These are phyloP conservation scores for Coelopa frigida DNA, from an alignment of 1,140 invertebrate species.

Conservation along the genomic window DNA sequence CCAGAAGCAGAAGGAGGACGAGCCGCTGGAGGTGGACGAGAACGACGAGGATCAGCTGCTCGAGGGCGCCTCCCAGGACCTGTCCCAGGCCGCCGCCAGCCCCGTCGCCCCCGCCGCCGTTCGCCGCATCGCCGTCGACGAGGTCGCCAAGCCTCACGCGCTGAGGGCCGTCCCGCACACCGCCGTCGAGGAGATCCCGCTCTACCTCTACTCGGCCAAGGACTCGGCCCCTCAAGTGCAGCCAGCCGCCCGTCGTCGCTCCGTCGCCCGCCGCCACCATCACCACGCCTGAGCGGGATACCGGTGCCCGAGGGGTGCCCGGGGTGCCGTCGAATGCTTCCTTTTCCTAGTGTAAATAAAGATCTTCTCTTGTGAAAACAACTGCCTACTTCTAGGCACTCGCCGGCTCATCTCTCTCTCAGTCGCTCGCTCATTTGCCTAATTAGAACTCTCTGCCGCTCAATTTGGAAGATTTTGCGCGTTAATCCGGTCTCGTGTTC, in stretches of 20 bases:
- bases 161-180: constrained; percentile 25
- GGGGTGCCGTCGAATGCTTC: no score
- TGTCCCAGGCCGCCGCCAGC: not conserved
- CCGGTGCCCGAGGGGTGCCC: no score
- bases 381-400: no score
- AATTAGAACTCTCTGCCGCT: no score
- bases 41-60: constrained; percentile 35
- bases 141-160: not conserved
- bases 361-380: no score
- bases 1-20: constrained; percentile 23
- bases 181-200: constrained; percentile 36
- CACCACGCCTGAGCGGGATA: constrained; percentile 22
- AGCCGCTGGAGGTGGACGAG: constrained; percentile 26
- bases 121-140: constrained; percentile 8
- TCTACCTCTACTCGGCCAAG: constrained; percentile 35
- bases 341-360: no score
- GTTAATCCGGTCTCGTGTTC: no score
- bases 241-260: no score
- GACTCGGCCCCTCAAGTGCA: constrained; percentile 19
- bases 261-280: constrained; percentile 6
- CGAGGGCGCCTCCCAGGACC: not conserved
- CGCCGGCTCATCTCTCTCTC: no score
- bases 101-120: not conserved
- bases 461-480: no score
- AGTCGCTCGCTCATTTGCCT: no score